A percentile compares a stretch with the other conserved stretches of the same genome.
These are phyloP conservation scores for Ictidomys tridecemlineatus DNA, from an alignment of 2,113 vertebrate genomes.

Conservation along the genomic window DNA sequence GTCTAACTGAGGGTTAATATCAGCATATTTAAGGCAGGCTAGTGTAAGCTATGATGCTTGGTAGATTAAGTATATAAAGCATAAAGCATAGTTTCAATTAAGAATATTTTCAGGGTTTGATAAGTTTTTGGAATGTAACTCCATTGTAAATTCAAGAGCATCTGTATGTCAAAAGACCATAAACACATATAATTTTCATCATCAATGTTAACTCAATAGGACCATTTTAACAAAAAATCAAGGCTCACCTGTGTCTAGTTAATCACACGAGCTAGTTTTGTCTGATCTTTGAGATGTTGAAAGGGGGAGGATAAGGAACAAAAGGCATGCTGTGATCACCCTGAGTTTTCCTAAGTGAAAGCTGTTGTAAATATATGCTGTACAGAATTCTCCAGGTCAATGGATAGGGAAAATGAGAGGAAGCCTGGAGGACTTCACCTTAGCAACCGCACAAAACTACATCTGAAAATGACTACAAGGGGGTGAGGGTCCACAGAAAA, in stretches of 20 bases:
- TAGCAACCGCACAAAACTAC: background rate
- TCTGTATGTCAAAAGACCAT: background rate
- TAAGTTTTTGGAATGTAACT: background rate
- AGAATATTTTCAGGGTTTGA: background rate
- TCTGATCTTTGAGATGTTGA: background rate
- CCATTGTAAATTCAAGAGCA: background rate
- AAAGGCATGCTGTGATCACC: background rate
- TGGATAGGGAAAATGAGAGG: background rate
- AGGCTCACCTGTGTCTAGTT: background rate
- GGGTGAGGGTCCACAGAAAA: background rate
- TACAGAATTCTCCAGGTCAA: background rate
- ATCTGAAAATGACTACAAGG: background rate
- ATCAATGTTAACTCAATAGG: background rate
- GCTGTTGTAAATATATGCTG: background rate
- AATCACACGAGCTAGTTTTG: background rate
- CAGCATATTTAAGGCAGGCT: background rate
- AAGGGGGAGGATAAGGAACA: background rate
- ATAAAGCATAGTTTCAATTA: background rate
- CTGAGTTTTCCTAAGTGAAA: background rate
- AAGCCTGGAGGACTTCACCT: background rate
- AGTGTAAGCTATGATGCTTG: background rate
- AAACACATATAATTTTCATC: background rate
- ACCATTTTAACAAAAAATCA: background rate
- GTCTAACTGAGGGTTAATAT: background rate
- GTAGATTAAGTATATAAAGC: background rate